A percentile compares a stretch with the other conserved stretches of the same genome.
Evolutionary conservation across 2,113 vertebrate species (phyloP).

Genomic region (Myrmecophaga tridactyla): DNA sequence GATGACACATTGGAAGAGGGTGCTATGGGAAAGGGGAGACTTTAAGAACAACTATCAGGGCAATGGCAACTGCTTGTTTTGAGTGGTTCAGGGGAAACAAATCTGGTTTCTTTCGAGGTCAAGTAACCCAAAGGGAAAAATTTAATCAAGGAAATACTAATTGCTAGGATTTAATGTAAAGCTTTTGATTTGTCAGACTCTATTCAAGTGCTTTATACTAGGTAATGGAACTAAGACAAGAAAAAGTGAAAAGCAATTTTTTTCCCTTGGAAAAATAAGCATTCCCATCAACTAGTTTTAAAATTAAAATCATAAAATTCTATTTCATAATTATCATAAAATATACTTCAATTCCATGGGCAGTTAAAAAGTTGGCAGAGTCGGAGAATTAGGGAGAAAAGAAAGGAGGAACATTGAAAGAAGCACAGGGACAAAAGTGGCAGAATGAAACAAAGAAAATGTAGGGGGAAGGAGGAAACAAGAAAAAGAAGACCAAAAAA

Average conservation of each 20-base stretch:
- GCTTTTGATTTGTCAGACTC: neutral
- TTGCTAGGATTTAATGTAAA: neutral
- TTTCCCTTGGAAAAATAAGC: slow-evolving; percentile 3
- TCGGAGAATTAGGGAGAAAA: neutral
- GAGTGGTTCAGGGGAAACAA: neutral
- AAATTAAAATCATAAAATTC: neutral
- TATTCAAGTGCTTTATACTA: neutral
- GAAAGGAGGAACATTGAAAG: neutral
- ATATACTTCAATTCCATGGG: neutral
- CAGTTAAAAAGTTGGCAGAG: neutral
- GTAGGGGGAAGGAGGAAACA: neutral
- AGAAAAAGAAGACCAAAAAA: too few species aligned
- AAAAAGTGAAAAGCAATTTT: neutral
- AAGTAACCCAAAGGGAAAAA: neutral
- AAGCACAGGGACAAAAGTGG: neutral
- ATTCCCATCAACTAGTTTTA: neutral
- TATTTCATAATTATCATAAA: neutral
- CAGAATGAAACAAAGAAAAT: rapidly evolving
- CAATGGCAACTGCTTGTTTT: neutral
- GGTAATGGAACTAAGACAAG: slow-evolving; percentile 12
- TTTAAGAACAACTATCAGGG: too few species aligned
- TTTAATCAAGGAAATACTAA: neutral
- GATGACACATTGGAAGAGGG: neutral
- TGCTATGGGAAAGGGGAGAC: neutral
- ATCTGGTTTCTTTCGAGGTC: neutral